Evolutionary conservation across 2,888 invertebrate species (phyloP), one percentile per base, ranked within the genome.

Genomic region (Cetonia aurata): DNA sequence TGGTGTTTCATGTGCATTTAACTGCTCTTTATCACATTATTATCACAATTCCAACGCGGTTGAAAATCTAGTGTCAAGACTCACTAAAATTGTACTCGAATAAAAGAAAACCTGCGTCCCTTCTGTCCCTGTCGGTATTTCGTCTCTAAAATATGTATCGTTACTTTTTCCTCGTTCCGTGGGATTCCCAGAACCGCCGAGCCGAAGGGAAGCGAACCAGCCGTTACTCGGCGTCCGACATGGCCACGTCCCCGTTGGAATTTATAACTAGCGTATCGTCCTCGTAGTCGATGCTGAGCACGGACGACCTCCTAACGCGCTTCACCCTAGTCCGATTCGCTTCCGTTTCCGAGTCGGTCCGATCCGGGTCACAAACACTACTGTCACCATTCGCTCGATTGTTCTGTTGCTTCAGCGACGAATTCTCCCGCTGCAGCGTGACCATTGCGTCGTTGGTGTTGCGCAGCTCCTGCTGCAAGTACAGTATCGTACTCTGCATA

Each of bases 401-500:
- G 75, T 75, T 78, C 75, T 75, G 78, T 75, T 75, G 78, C 50
- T 76, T 75, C 71, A 83, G 78, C 69, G 79, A 77, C 77, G 80
- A 78, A 73, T 82, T 85, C 76, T 91, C 92, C 77, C 89, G 89
- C 77, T 92, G 91, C 44, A 92, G 83, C 8, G 92, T 88, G 33
- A 70, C 46, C 53, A 78, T 75, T 25, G 77, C 74, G 76, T 94
- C 93, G 78, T 93, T 92, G 10, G 94, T 89, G 78, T 95, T 94
- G 71, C 95, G 91, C 72, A 98, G 86, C 85, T 98, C 96, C 83
- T 96, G 95, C 82, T 98, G 98, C 72, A 98, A 88, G 85, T 94
- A 94, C 84, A 95, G 89, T 81, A 98, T 97, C 73, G 98, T 98
- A 82, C 96, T 96, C 87, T 98, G 98, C 96, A 99, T 96, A 19